Conservation (phyloP, 1,140 invertebrate species). For the Drosophila fuyamai region DNA sequence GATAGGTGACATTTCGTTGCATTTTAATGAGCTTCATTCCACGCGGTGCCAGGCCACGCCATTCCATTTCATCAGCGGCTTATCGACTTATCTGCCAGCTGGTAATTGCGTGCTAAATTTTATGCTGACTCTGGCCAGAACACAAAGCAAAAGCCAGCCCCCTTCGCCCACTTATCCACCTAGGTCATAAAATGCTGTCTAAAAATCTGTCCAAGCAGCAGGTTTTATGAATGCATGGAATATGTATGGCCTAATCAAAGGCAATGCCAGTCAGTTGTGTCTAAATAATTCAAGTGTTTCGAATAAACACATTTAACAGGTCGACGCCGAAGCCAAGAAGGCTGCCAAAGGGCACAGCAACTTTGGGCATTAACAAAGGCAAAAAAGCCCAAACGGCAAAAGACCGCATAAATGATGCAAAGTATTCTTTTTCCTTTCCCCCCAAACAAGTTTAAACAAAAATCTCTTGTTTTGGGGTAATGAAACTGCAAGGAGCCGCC, state of each 20-base stretch:
- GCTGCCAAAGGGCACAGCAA: slow-evolving; percentile 45
- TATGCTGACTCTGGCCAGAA: slow-evolving; percentile 61
- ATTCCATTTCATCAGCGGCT: slow-evolving; percentile 34
- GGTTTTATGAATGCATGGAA: slow-evolving; percentile 82
- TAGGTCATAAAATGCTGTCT: slow-evolving; percentile 38
- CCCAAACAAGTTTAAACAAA: slow-evolving; percentile 79
- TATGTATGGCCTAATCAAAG: slow-evolving; percentile 62
- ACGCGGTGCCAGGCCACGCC: slow-evolving; percentile 31
- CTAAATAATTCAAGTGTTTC: slow-evolving; percentile 78
- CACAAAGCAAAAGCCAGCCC: slow-evolving; percentile 1
- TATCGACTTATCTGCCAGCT: slow-evolving; percentile 60
- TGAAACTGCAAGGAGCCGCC: slow-evolving; percentile 62
- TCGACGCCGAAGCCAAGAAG: slow-evolving; percentile 46
- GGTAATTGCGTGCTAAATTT: slow-evolving; percentile 82
- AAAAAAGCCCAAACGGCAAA: slow-evolving; percentile 54
- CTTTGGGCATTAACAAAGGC: slow-evolving; percentile 60
- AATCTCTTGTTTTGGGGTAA: slow-evolving; percentile 75
- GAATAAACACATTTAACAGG: slow-evolving; percentile 66
- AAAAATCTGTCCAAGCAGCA: slow-evolving; percentile 70
- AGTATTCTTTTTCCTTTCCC: slow-evolving; percentile 59
- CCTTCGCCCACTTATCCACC: neutral
- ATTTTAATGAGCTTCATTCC: slow-evolving; percentile 80
- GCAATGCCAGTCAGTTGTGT: slow-evolving; percentile 47
- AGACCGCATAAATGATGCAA: slow-evolving; percentile 81
- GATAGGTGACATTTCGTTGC: slow-evolving; percentile 83